Conservation (phyloP, 2,888 invertebrate genomes). For the Crossocerus cetratus region DNA sequence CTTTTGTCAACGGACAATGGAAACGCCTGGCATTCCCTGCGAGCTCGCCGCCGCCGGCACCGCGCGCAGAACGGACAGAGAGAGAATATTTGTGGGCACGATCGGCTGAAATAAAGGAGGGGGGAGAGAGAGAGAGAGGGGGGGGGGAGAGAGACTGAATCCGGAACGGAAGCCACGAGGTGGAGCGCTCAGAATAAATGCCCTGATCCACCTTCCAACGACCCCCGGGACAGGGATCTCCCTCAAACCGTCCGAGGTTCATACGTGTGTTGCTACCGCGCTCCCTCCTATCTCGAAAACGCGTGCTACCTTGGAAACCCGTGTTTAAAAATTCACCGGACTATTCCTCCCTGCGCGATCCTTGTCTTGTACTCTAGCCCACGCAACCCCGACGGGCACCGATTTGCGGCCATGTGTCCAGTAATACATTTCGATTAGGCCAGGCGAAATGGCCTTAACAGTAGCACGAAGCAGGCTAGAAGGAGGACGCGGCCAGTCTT, state of each 20-base stretch:
- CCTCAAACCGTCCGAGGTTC: slow-evolving; percentile 15
- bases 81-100: slow-evolving; percentile 30
- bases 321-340: slow-evolving; percentile 45
- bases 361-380: slow-evolving; percentile 1
- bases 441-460: neutral
- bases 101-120: neutral
- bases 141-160: slow-evolving; percentile 26
- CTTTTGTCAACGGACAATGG: slow-evolving; percentile 64
- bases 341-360: slow-evolving; percentile 7
- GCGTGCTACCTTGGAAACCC: slow-evolving; percentile 27
- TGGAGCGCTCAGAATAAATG: slow-evolving; percentile 49
- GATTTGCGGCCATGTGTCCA: neutral
- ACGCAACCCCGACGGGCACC: neutral
- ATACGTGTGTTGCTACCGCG: slow-evolving; percentile 16
- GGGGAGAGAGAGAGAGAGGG: slow-evolving; percentile 25
- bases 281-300: slow-evolving; percentile 19
- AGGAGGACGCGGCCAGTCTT: neutral
- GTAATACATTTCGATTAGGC: neutral
- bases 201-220: slow-evolving; percentile 43
- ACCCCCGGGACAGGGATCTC: slow-evolving; percentile 33
- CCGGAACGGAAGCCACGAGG: slow-evolving; percentile 26
- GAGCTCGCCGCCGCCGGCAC: slow-evolving; percentile 39
- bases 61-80: slow-evolving; percentile 24
- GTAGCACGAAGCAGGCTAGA: neutral
- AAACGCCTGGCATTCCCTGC: slow-evolving; percentile 66